Evolutionary conservation across 2,113 vertebrate genomes (phyloP), one percentile per base, ranked within the genome.

Genomic region (Cyphotilapia sp.): DNA sequence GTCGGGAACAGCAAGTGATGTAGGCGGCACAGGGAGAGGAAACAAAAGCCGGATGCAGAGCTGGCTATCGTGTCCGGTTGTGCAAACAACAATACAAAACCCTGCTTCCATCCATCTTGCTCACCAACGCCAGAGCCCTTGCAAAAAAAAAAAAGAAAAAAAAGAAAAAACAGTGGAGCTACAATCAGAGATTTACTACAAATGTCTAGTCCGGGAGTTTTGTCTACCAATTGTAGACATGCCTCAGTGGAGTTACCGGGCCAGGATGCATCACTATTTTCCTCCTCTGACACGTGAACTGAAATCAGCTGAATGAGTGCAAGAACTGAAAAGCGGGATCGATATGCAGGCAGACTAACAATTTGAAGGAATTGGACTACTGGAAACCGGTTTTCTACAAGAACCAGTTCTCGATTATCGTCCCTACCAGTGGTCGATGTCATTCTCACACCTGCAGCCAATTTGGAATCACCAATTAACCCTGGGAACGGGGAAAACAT

Each of bases 21-120:
- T 29, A 61, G 27, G 8, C 3, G 1, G 14, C 57, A 61, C 57
- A 17, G 27, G 57, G 27, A 17, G 14, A 31, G 27, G 57, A 61
- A 61, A 17, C 57, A 61, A 61, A 17, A 61, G 57, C 2, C 0
- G 5, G 57, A 31, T 17, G 27, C 57, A 61, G 57, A 61, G 57
- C 27, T 17, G 27, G 8, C 27, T 61, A 61, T 31, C 5, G 14
- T 0, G 14, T 17, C 29, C 3, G 1, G 8, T 17, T 31, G 8
- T 17, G 8, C 29, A 61, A 31, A 61, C 27, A 31, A 31, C 27
- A 31, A 61, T 5, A 61, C 57, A 31, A 61, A 59, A 17, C 27
- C 57, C 57, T 4, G 14, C 14, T 61, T 9, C 14, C 57, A 61
- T 61, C 57, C 27, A 61, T 61, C 57, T 61, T 31, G 14, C 14